A percentile compares a stretch with the other conserved stretches of the same genome.
phyloP scores from a whole-genome alignment of 2,888 invertebrate species.

The Drosophila borealis region DNA sequence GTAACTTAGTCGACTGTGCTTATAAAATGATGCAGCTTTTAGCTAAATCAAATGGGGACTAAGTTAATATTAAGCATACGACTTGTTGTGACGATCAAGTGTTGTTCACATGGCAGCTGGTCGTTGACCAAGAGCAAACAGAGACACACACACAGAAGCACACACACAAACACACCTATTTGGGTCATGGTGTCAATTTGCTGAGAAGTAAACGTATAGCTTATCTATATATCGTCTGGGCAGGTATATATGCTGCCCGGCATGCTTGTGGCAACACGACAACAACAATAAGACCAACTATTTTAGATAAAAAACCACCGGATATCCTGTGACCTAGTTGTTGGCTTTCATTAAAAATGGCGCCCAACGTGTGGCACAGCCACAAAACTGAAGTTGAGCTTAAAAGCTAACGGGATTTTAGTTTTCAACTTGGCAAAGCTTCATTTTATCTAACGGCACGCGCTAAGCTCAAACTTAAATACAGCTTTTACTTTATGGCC shows the following conservation, averaged over 20 bases:
- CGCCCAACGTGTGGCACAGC: background rate
- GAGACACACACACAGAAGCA: background rate
- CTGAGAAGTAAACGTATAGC: slow-evolving; percentile 5
- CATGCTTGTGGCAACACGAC: slow-evolving; percentile 19
- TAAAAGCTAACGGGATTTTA: background rate
- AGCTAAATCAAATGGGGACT: slow-evolving; percentile 7
- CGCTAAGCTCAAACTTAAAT: slow-evolving; percentile 3
- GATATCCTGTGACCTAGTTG: slow-evolving; percentile 13
- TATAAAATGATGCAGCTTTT: background rate
- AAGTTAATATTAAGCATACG: slow-evolving; percentile 27
- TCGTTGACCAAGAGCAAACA: slow-evolving; percentile 17
- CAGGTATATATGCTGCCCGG: slow-evolving; percentile 23
- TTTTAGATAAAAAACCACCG: background rate
- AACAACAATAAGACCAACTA: background rate
- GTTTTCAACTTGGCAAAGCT: slow-evolving; percentile 7
- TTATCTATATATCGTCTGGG: slow-evolving; percentile 16
- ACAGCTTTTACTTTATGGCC: slow-evolving; percentile 1
- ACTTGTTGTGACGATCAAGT: slow-evolving; percentile 18
- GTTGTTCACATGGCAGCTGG: slow-evolving; percentile 32
- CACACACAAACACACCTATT: background rate
- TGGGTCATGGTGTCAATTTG: slow-evolving; percentile 10
- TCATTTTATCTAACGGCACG: background rate
- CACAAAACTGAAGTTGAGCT: background rate
- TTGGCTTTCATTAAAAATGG: background rate
- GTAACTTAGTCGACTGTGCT: background rate